Evolutionary conservation across 2,113 vertebrate species (phyloP), one percentile per base, ranked within the genome.

Genomic region (Orthonyx spaldingii): DNA sequence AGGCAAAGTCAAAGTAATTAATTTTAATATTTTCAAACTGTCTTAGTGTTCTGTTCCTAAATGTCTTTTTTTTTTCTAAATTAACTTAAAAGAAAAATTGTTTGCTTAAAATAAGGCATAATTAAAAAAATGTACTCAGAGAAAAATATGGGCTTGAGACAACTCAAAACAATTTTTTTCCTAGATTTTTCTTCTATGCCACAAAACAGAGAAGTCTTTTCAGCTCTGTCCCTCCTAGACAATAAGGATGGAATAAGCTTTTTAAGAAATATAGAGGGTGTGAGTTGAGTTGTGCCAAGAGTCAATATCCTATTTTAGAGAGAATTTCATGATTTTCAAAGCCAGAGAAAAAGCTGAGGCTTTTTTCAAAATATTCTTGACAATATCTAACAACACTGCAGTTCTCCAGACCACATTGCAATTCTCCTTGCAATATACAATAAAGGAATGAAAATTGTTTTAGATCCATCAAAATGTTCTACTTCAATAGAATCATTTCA

Each of bases 381-480:
- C 32, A 68, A 47, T 68, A 68, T 68, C 80, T 71, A 70, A 87
- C 75, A n/a, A 6, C 37, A 46, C 17, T 56, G 44, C 27, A 87
- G 24, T 35, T 87, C 84, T 94, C 53, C 47, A 92, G 55, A 70
- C 16, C 56, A 90, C 35, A 87, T 3, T 84, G 93, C 56, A 79
- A 84, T 94, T 92, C 42, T 93, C 68, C 39, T 78, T 74, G 71
- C 55, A 88, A 80, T 90, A 88, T 42, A 35, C 65, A 91, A 93
- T 90, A 85, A 91, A 87, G 22, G 46, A 94, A 87, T 55, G 47
- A 96, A 95, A 94, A 93, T 84, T 88, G 80, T 23, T 96, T 93
- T 78, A 94, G 56, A 93, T 86, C 68, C 47, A 90, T 96, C 79
- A 95, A 80, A 90, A 94, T 75, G 60, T 92, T 93, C 75, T 76